Percentiles rank a stretch among this genome's conserved stretches.
phyloP scores from a whole-genome alignment of 2,888 invertebrate species.

The Argyresthia albistria region DNA sequence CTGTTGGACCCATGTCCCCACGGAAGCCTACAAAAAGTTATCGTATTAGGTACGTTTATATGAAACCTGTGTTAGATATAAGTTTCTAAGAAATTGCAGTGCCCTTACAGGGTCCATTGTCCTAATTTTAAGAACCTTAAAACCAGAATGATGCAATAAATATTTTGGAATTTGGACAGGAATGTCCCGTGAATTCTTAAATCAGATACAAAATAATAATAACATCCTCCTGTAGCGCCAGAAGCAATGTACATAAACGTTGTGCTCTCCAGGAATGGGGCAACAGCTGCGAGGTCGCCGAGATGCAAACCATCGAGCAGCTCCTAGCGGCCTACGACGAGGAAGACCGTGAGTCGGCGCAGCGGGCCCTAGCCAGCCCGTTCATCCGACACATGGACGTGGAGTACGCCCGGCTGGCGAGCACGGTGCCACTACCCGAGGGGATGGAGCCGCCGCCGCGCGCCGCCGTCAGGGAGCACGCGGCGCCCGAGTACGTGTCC shows the following conservation, averaged over 20 bases:
- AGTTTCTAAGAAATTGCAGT: too few species aligned
- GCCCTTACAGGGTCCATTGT: too few species aligned
- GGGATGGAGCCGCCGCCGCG: conserved; percentile 61
- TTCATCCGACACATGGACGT: conserved; percentile 95
- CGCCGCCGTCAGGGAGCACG: conserved; percentile 76
- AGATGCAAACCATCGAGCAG: conserved; percentile 84
- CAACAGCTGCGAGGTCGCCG: conserved; percentile 87
- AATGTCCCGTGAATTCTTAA: too few species aligned
- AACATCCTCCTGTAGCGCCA: not conserved
- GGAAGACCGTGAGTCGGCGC: conserved; percentile 86
- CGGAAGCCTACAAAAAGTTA: too few species aligned
- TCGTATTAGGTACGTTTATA: too few species aligned
- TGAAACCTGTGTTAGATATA: too few species aligned
- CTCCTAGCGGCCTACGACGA: conserved; percentile 88
- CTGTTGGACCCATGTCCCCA: too few species aligned
- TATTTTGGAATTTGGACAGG: too few species aligned
- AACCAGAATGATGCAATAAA: too few species aligned
- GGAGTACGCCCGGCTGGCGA: conserved; percentile 80
- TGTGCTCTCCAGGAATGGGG: conserved; percentile 82
- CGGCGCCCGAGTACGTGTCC: conserved; percentile 77
- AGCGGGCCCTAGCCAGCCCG: conserved; percentile 80
- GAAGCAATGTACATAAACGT: too few species aligned
- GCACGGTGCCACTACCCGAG: conserved; percentile 39
- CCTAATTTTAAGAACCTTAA: too few species aligned
- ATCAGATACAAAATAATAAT: too few species aligned